These are phyloP conservation scores for Myotis daubentonii DNA, from an alignment of 2,797 vertebrate genomes.

Conservation along the genomic window DNA sequence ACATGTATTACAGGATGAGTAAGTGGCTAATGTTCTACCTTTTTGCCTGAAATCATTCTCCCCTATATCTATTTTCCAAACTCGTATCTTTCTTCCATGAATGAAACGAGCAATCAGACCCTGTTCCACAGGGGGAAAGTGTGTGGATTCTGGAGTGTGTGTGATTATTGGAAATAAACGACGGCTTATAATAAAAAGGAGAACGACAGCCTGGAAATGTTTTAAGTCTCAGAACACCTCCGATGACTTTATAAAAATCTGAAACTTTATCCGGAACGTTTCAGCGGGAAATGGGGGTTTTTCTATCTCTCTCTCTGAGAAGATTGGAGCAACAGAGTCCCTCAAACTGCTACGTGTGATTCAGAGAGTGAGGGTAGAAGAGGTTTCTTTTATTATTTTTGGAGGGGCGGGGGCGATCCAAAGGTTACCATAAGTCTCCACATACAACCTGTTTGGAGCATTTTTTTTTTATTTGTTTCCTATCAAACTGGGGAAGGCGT, in stretches of 20 bases:
- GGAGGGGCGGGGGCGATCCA: not conserved
- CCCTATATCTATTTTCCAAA: not conserved
- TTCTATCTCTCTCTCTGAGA: not conserved
- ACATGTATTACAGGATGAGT: not conserved
- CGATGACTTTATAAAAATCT: not conserved
- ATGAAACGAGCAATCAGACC: slow-evolving; percentile 31
- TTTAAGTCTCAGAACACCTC: not conserved
- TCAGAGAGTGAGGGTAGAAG: slow-evolving; percentile 4
- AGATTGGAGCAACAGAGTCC: not conserved
- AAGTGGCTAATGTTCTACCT: not conserved
- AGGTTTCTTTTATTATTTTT: not conserved
- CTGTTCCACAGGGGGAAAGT: not conserved
- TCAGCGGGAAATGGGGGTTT: not conserved
- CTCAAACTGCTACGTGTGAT: not conserved
- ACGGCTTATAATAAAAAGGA: not conserved
- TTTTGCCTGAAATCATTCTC: not conserved
- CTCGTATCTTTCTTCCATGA: not conserved
- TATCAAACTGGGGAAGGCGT: not conserved
- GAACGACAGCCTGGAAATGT: not conserved
- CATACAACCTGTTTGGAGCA: slow-evolving; percentile 27
- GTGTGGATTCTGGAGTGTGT: not conserved
- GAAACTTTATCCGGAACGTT: not conserved
- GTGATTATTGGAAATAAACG: slow-evolving; percentile 7
- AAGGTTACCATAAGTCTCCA: slow-evolving; percentile 64
- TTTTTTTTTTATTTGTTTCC: slow-evolving; percentile 22